A percentile compares a stretch with the other conserved stretches of the same genome.
These are phyloP conservation scores for Tinea pellionella DNA, from an alignment of 2,888 invertebrate species.

Conservation along the genomic window DNA sequence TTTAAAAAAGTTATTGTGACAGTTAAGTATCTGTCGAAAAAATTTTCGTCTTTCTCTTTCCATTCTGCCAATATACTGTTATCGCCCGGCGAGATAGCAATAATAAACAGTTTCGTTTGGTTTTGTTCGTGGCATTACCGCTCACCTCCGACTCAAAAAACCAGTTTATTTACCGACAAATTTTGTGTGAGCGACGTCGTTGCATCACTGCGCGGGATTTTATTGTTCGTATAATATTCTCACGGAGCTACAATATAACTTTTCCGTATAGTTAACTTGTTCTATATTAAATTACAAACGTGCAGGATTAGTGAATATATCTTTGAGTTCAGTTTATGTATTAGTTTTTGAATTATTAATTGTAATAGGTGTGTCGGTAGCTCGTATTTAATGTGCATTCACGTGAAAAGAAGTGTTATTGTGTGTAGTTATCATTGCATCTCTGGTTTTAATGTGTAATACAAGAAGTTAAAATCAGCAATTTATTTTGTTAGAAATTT, in stretches of 20 bases:
- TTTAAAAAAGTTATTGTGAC: no score
- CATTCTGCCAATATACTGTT: neutral
- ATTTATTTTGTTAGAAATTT: conserved; percentile 24
- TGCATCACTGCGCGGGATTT: conserved; percentile 15
- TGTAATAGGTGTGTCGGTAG: conserved; percentile 44
- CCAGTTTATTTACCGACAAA: conserved; percentile 61
- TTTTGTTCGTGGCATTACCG: neutral
- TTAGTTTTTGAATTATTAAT: neutral
- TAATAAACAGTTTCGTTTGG: neutral
- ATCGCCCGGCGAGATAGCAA: neutral
- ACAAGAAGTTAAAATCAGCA: conserved; percentile 27
- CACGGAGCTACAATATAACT: conserved; percentile 5
- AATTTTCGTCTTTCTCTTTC: neutral
- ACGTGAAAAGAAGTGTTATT: conserved; percentile 39
- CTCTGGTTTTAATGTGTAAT: conserved; percentile 27
- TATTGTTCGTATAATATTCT: conserved; percentile 17
- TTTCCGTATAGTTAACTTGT: neutral
- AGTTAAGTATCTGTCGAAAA: no score
- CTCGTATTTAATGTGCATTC: conserved; percentile 32
- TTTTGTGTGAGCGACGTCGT: neutral
- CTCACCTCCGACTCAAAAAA: conserved; percentile 35
- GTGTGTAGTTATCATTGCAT: conserved; percentile 19
- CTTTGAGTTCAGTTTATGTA: neutral
- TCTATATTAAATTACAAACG: conserved; percentile 15
- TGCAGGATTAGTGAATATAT: neutral